Base-by-base conservation (phyloP, 2,797 vertebrate genomes). In the Lepidocolaptes lacrymiger region DNA sequence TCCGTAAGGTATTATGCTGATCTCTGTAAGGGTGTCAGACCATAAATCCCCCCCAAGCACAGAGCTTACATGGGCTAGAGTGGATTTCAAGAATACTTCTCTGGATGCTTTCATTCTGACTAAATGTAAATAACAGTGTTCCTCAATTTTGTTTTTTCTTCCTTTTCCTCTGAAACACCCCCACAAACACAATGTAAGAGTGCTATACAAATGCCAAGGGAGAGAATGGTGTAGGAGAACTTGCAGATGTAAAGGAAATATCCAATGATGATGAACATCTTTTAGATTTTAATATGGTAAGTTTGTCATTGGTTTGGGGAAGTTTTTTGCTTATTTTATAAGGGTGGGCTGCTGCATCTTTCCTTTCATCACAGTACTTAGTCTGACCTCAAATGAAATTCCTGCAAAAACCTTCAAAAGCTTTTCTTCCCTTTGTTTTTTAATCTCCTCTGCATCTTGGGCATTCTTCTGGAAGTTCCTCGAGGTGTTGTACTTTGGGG, bases 231-330 rank as follows among this genome's bases (percentile, higher is more conserved):
- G 88, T 97, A 95, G 98, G 97, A 97, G 98, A 97, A 76, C 93
- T 91, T 93, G 95, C 97, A 92, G 97, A 98, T 96, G 95, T 88
- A 97, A 98, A 98, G 96, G 98, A 98, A 80, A 92, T 95, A 83
- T 88, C 98, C 97, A 96, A 96, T 95, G 96, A 91, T 80, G 98
- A 97, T 96, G 98, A 98, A 94, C 98, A 95, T 88, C 97, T 97
- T 96, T 97, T 98, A 97, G 98, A 98, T 97, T 97, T 98, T 97
- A 98, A 98, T 96, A 98, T 98, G 98, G 98, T 98, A 98, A 98
- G 98, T 98, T 79, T 90, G 59, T 48, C 23, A 39, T 12, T 84
- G 90, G 55, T 88, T 56, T 93, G 69, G 89, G 95, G 58, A 94
- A 67, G 54, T 64, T 91, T 86, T 90, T 73, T 56, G 63, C 86